Percentiles rank a stretch among this genome's conserved stretches.
These are phyloP conservation scores for Epinephelus fuscoguttatus DNA, from an alignment of 2,113 vertebrate species.

Conservation along the genomic window DNA sequence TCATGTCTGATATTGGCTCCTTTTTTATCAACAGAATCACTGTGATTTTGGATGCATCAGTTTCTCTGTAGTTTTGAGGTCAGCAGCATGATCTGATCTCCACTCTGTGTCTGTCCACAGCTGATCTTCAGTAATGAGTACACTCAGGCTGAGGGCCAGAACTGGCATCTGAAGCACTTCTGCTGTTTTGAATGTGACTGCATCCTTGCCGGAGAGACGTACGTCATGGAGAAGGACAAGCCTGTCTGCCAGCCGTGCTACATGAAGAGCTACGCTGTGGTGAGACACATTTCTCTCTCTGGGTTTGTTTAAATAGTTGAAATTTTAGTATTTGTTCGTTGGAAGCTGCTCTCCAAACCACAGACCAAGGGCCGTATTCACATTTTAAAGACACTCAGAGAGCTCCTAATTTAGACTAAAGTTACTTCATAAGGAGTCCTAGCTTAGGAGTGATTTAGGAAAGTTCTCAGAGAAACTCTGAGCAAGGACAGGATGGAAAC, in stretches of 20 bases:
- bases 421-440: too few relatives aligned
- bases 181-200: slow-evolving; percentile 99
- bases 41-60: not conserved
- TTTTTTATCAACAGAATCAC: not conserved
- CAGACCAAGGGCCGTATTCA: not conserved
- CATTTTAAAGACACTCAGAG: too few relatives aligned
- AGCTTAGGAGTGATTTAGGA: too few relatives aligned
- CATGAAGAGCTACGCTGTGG: slow-evolving; percentile 93
- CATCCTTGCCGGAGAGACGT: slow-evolving; percentile 94
- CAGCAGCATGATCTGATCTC: too few relatives aligned
- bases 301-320: not conserved
- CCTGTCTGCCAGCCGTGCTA: slow-evolving; percentile 96
- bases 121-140: slow-evolving; percentile 99
- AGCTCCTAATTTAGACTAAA: too few relatives aligned
- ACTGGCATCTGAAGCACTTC: slow-evolving; percentile 99
- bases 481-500: too few relatives aligned
- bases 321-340: not conserved
- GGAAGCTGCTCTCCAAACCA: not conserved
- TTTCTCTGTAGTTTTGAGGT: not conserved
- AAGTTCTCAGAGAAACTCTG: too few relatives aligned
- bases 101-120: slow-evolving; percentile 74
- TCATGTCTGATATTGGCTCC: not conserved
- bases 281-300: slow-evolving; percentile 71
- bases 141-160: slow-evolving; percentile 95
- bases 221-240: slow-evolving; percentile 94